phyloP scores from a whole-genome alignment of 2,888 invertebrate species.

The Drosophila ezoana region DNA sequence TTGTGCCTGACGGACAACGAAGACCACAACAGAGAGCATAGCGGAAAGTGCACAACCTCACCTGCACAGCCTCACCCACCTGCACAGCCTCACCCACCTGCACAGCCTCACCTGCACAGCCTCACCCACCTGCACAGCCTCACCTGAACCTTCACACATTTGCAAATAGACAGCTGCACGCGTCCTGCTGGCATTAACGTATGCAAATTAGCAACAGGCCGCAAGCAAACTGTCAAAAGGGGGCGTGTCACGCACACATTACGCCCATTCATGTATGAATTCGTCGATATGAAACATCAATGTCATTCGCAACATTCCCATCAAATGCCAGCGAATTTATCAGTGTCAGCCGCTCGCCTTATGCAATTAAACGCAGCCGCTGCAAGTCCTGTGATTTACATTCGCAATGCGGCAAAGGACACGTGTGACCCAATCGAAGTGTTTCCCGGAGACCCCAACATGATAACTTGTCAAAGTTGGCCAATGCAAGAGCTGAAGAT shows the following conservation, averaged over 20 bases:
- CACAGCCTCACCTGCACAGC: not conserved
- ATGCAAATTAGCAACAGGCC: conserved; percentile 50
- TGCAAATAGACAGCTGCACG: not conserved
- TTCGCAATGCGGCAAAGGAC: not conserved
- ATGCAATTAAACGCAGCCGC: conserved; percentile 25
- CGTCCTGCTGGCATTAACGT: conserved; percentile 24
- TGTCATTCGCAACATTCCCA: conserved; percentile 9
- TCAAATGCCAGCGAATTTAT: conserved; percentile 19
- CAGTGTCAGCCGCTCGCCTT: conserved; percentile 19
- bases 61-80: conserved; percentile 11
- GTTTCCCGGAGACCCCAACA: too few species aligned
- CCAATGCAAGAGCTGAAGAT: not conserved
- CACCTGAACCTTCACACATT: not conserved
- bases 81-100: not conserved
- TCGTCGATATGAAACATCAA: conserved; percentile 4
- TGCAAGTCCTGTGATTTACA: conserved; percentile 16
- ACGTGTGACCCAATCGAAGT: not conserved
- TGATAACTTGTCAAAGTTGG: too few species aligned
- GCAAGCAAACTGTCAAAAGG: conserved; percentile 9
- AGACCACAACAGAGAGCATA: conserved; percentile 25
- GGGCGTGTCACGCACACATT: not conserved
- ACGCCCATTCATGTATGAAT: not conserved
- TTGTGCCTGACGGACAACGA: conserved; percentile 39
- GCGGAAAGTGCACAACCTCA: conserved; percentile 12
- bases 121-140: not conserved